Evolutionary conservation across 2,888 invertebrate species (phyloP).

Genomic region (Antheraea yamamai): DNA sequence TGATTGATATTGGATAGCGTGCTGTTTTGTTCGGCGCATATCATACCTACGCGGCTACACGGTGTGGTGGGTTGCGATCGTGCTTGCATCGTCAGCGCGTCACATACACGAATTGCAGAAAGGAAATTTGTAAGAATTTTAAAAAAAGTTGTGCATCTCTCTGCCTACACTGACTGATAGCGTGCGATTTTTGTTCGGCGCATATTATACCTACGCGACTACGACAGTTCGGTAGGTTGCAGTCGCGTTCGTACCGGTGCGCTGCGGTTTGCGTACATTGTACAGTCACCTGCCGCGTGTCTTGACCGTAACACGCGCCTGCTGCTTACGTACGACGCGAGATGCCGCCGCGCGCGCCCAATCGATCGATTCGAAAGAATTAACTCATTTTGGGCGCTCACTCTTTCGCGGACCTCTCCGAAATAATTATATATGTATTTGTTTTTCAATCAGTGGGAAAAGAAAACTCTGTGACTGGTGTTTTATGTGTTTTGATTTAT

Average conservation of each 20-base stretch:
- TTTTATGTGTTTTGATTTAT: constrained; percentile 41
- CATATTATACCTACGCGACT: neutral
- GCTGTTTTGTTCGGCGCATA: constrained; percentile 2
- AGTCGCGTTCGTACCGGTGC: constrained; percentile 10
- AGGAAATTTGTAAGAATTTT: neutral
- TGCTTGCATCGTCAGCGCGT: neutral
- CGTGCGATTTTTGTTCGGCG: constrained; percentile 6
- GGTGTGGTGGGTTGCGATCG: constrained; percentile 11
- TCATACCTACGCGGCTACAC: neutral
- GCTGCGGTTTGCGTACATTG: constrained; percentile 16
- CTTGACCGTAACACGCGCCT: constrained; percentile 55
- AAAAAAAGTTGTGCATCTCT: constrained; percentile 12
- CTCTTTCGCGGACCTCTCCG: constrained; percentile 25
- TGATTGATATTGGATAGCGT: neutral
- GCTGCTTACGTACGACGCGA: constrained; percentile 32
- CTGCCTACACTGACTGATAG: neutral
- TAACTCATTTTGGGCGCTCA: constrained; percentile 25
- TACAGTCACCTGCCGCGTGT: constrained; percentile 70
- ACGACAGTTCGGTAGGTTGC: constrained; percentile 4
- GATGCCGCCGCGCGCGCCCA: constrained; percentile 47
- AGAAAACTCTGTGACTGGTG: constrained; percentile 28
- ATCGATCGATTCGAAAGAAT: constrained; percentile 48
- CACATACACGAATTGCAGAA: neutral
- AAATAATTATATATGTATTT: neutral
- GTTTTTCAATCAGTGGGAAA: constrained; percentile 25